phyloP scores from a whole-genome alignment of 2,113 vertebrate species.

The Pogonocichla stellata region DNA sequence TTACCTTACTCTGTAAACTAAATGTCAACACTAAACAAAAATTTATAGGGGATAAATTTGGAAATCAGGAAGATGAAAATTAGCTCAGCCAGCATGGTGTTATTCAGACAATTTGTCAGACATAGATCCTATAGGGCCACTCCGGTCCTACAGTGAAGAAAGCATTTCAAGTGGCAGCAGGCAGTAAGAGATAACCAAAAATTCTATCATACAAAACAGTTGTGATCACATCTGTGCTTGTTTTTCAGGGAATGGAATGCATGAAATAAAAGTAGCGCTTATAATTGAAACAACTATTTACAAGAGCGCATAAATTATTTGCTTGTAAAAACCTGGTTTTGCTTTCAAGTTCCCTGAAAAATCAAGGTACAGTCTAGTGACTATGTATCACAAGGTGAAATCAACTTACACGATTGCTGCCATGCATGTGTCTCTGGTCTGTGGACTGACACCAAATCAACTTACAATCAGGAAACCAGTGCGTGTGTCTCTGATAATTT shows the following conservation, averaged over 20 bases:
- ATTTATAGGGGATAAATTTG: neutral
- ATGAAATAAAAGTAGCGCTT: neutral
- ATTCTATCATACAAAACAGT: neutral
- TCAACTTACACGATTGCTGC: conserved; percentile 21
- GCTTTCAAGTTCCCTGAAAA: neutral
- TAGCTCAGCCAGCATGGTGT: neutral
- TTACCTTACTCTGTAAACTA: neutral
- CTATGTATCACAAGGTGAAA: neutral
- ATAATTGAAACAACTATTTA: neutral
- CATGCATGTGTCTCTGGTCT: neutral
- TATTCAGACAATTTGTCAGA: neutral
- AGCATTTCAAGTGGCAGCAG: neutral
- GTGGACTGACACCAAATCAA: conserved; percentile 64
- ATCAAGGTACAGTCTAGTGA: neutral
- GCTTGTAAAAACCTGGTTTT: neutral
- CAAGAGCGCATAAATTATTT: neutral
- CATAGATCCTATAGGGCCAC: neutral
- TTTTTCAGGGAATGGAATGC: neutral
- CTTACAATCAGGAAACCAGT: conserved; percentile 32
- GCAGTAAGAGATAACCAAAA: neutral
- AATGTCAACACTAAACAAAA: neutral
- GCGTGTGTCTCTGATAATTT: conserved; percentile 47
- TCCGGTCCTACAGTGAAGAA: neutral
- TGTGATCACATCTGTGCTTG: neutral
- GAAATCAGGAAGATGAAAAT: neutral